phyloP scores from a whole-genome alignment of 2,888 invertebrate species.

The Reticulitermes lucifugus region DNA sequence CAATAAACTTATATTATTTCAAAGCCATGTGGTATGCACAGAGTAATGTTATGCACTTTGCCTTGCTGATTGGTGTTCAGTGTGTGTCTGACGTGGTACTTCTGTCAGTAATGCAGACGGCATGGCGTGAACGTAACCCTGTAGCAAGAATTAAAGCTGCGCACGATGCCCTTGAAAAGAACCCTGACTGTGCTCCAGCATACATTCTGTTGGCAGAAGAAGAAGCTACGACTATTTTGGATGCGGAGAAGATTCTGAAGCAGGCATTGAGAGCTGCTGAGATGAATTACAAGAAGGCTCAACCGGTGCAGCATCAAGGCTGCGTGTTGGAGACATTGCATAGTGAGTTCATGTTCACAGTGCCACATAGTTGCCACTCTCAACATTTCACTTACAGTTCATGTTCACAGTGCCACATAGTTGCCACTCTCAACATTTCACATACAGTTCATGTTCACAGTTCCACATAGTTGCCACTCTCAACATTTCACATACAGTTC shows the following conservation, averaged over 20 bases:
- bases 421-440: no score
- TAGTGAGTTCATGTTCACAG: slow-evolving; percentile 59
- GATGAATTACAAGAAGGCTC: slow-evolving; percentile 82
- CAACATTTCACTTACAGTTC: neutral
- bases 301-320: slow-evolving; percentile 82
- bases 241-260: slow-evolving; percentile 86
- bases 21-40: no score
- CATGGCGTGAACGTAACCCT: slow-evolving; percentile 96
- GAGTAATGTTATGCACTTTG: no score
- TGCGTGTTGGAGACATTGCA: slow-evolving; percentile 80
- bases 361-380: neutral
- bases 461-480: no score
- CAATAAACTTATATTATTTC: no score
- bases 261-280: slow-evolving; percentile 89
- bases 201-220: slow-evolving; percentile 96
- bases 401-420: neutral
- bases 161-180: slow-evolving; percentile 85
- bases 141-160: slow-evolving; percentile 92
- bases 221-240: slow-evolving; percentile 91
- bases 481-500: no score
- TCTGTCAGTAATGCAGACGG: slow-evolving; percentile 87
- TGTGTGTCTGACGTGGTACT: slow-evolving; percentile 14
- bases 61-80: no score
- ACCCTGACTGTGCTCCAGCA: slow-evolving; percentile 94
- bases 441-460: no score